Evolutionary conservation across 2,888 invertebrate genomes (phyloP).

Genomic region (Blera fallax): DNA sequence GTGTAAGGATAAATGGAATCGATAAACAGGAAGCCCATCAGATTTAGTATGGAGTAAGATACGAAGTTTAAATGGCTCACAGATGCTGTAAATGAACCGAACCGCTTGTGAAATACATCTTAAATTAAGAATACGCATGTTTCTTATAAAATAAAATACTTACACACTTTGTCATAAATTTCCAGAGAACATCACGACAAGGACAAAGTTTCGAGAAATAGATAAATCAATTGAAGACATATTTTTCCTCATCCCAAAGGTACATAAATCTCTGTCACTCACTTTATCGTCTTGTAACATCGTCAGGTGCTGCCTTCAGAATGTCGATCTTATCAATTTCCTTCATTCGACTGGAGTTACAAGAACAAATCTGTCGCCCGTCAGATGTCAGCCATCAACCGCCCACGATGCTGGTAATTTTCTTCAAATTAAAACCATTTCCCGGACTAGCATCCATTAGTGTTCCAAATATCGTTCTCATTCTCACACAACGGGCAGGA

Average conservation of each 20-base stretch:
- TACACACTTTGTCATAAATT: neutral
- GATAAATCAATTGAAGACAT: neutral
- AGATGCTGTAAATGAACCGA: neutral
- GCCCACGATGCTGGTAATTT: neutral
- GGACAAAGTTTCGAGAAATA: neutral
- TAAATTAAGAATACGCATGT: no score
- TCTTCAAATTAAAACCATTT: conserved; percentile 31
- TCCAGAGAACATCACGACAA: neutral
- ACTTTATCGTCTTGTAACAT: neutral
- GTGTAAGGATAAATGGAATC: neutral
- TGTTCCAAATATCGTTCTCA: neutral
- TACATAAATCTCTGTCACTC: conserved; percentile 10
- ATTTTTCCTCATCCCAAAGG: neutral
- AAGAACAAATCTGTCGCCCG: conserved; percentile 5
- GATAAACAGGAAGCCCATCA: no score
- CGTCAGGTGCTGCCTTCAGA: neutral
- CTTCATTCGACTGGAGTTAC: neutral
- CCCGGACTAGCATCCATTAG: conserved; percentile 9
- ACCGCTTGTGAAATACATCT: no score
- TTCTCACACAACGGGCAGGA: conserved; percentile 7
- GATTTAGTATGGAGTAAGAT: no score
- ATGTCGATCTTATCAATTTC: conserved; percentile 28
- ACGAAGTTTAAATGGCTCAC: neutral
- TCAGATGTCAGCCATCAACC: conserved; percentile 13
- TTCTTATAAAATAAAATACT: neutral